phyloP scores from a whole-genome alignment of 2,888 invertebrate genomes.

The Brachylomia viminalis region DNA sequence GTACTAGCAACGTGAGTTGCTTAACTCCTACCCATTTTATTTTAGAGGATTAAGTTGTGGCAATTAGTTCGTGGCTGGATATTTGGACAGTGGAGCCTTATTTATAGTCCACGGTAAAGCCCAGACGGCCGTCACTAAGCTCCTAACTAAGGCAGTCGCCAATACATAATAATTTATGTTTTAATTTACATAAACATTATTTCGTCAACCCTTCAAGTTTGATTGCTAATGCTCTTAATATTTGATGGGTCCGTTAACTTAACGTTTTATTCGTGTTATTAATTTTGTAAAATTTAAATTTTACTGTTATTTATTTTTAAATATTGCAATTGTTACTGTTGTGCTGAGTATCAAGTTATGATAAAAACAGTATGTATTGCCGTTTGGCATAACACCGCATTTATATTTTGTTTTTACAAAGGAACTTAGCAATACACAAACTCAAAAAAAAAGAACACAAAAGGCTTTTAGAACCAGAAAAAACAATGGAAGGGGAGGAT shows the following conservation, averaged over 20 bases:
- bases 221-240: constrained; percentile 29
- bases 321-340: no score
- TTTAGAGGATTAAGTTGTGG: constrained; percentile 83
- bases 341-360: neutral
- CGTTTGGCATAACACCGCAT: neutral
- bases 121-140: constrained; percentile 76
- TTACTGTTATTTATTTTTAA: neutral
- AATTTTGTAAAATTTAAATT: constrained; percentile 9
- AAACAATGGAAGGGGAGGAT: constrained; percentile 67
- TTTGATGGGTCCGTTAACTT: constrained; percentile 21
- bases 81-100: constrained; percentile 80
- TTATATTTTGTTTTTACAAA: neutral
- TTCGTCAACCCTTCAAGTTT: constrained; percentile 34
- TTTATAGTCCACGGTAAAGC: constrained; percentile 79
- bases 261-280: constrained; percentile 5
- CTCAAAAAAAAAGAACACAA: constrained; percentile 16
- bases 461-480: constrained; percentile 36
- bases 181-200: constrained; percentile 68
- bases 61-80: constrained; percentile 82
- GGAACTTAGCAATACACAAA: neutral
- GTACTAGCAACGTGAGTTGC: constrained; percentile 63
- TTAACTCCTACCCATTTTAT: constrained; percentile 78
- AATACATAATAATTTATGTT: constrained; percentile 73
- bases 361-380: neutral
- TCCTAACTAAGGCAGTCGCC: constrained; percentile 73